Evolutionary conservation across 2,888 invertebrate genomes (phyloP).

Genomic region (Chymomyza fuscimana): DNA sequence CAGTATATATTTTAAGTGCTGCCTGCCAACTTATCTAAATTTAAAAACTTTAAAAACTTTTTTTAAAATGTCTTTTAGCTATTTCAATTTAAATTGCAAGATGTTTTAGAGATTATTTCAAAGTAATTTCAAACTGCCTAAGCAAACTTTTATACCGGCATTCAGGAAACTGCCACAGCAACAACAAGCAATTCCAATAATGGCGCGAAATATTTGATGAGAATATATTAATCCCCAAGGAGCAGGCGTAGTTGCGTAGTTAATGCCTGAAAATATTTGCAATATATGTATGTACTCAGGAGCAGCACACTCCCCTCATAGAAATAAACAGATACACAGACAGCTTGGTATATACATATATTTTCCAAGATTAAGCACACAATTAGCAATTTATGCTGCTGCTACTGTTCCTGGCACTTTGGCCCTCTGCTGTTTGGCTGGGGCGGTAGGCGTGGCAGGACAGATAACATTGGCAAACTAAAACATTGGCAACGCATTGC

Average conservation of each 20-base stretch:
- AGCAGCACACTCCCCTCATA: conserved; percentile 1
- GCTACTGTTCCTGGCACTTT: conserved; percentile 21
- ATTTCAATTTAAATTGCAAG: not conserved
- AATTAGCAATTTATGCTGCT: conserved; percentile 66
- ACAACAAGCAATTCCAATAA: conserved; percentile 63
- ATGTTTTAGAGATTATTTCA: not conserved
- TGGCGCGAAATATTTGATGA: conserved; percentile 74
- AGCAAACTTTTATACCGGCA: not conserved
- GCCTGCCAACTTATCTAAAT: not conserved
- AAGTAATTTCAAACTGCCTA: conserved; percentile 2
- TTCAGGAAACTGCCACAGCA: conserved; percentile 7
- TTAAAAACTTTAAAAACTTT: not conserved
- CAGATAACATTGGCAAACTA: conserved; percentile 38
- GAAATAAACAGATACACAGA: conserved; percentile 28
- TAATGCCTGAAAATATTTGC: conserved; percentile 52
- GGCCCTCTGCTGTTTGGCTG: not conserved
- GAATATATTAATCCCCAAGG: conserved; percentile 71
- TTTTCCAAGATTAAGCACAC: conserved; percentile 70
- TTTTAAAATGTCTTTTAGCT: not conserved
- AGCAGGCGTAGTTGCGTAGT: conserved; percentile 22
- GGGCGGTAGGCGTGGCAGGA: conserved; percentile 45
- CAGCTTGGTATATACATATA: conserved; percentile 46
- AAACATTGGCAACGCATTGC: conserved; percentile 66
- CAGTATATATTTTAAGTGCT: no score
- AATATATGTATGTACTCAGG: conserved; percentile 32